Base-by-base conservation (phyloP, 1,140 invertebrate species). In the Phocides pigmalion region DNA sequence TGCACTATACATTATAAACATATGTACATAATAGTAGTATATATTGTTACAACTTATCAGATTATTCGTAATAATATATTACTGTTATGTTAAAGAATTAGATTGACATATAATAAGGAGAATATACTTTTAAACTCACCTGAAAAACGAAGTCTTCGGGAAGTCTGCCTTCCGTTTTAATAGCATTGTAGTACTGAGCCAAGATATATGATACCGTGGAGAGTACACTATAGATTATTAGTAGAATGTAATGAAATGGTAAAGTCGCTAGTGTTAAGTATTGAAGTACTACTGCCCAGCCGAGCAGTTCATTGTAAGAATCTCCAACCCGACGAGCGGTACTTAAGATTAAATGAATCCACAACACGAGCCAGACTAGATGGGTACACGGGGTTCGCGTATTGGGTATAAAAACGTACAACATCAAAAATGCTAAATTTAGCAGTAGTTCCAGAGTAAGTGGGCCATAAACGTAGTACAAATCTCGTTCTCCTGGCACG, bases 251-350 rank as follows among this genome's bases (percentile, higher is more conserved):
- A 59, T 95, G 93, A 41, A 98, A 91, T 0, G 97, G 97, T 63
- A 98, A 81, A 0, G 96, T 95, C 28, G 97, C 95, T 81, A 96
- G 95, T n/a, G 96, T 94, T n/a, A 97, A 93, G 78, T 97, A 98
- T 65, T 96, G 95, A 47, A 97, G 84, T n/a, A 98, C 88, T 39
- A 97, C 88, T 12, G 95, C 93, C 96, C 96, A 97, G 16, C 95
- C 96, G 0, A 98, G 92, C 42, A 87, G 49, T 70, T 90, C 85
- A 70, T 90, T 82, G 69, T 87, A 89, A 9, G 87, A 85, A 61
- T 89, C 87, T 56, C 90, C 73, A 79, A 91, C 56, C 74, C 93
- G 84, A 14, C 92, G 89, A 3, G 92, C 93, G 3, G 90, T 87
- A 64, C 89, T 77, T 37, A 91, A 84, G 12, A 95, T 85, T 14